phyloP scores from a whole-genome alignment of 2,113 vertebrate species.

The Muntiacus muntjak region DNA sequence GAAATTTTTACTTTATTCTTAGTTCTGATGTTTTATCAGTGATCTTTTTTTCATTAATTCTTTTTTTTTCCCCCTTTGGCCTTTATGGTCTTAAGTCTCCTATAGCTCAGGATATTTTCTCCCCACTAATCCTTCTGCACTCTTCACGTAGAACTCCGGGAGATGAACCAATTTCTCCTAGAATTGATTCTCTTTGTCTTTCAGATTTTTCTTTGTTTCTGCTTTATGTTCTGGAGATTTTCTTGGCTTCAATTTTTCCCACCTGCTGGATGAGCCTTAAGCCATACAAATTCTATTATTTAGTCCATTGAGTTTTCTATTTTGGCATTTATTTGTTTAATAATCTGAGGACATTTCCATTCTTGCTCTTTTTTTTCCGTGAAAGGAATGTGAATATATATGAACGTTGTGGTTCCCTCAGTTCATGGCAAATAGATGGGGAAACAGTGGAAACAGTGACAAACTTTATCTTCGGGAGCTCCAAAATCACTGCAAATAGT shows the following conservation, averaged over 20 bases:
- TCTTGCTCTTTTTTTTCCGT: background rate
- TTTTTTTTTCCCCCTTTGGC: background rate
- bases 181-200: background rate
- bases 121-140: background rate
- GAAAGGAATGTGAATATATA: background rate
- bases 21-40: background rate
- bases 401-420: background rate
- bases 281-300: background rate
- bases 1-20: background rate
- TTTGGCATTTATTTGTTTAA: background rate
- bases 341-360: background rate
- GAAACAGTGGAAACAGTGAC: background rate
- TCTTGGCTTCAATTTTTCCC: constrained; percentile 7
- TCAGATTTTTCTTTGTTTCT: background rate
- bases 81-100: background rate
- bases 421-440: background rate
- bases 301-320: background rate
- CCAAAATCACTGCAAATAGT: background rate
- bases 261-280: background rate
- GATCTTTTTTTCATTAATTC: background rate
- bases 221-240: background rate
- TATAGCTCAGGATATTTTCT: background rate
- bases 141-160: background rate
- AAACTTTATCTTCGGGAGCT: background rate
- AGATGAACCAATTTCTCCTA: background rate